phyloP scores from a whole-genome alignment of 2,113 vertebrate genomes.

The Halcyon senegalensis region DNA sequence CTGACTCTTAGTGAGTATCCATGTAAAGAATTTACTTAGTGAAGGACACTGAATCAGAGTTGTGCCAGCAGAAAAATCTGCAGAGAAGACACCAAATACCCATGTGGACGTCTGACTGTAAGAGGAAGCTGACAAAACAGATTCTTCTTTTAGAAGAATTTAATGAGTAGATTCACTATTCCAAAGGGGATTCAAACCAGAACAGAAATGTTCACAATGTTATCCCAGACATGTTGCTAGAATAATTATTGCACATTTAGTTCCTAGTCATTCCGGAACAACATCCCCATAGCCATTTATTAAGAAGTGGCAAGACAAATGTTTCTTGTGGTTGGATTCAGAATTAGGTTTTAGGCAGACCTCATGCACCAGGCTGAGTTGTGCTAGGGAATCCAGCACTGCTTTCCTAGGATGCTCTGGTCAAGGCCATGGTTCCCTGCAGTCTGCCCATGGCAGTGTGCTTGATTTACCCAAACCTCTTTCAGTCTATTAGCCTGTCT shows the following conservation, averaged over 20 bases:
- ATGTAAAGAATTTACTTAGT: not conserved
- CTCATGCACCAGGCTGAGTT: not conserved
- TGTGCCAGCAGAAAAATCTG: not conserved
- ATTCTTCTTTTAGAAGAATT: not conserved
- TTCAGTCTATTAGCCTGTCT: not conserved
- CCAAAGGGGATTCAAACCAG: not conserved
- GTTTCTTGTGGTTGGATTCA: not conserved
- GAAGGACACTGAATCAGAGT: not conserved
- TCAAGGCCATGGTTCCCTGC: not conserved
- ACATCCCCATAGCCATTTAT: accelerated
- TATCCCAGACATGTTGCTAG: not conserved
- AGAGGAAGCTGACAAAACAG: not conserved
- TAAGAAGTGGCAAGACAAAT: not conserved
- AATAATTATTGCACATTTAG: not conserved
- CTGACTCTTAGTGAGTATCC: not conserved
- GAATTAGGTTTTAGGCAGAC: not conserved
- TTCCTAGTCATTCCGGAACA: not conserved
- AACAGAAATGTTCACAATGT: not conserved
- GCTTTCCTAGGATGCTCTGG: not conserved
- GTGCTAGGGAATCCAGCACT: not conserved
- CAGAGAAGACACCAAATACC: not conserved
- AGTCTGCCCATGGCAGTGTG: accelerated
- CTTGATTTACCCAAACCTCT: not conserved
- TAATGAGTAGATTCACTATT: not conserved
- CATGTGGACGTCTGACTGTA: not conserved